Percentiles rank a stretch among this genome's conserved stretches.
Conservation (phyloP, 2,113 vertebrate species). For the Aleadryas rufinucha region DNA sequence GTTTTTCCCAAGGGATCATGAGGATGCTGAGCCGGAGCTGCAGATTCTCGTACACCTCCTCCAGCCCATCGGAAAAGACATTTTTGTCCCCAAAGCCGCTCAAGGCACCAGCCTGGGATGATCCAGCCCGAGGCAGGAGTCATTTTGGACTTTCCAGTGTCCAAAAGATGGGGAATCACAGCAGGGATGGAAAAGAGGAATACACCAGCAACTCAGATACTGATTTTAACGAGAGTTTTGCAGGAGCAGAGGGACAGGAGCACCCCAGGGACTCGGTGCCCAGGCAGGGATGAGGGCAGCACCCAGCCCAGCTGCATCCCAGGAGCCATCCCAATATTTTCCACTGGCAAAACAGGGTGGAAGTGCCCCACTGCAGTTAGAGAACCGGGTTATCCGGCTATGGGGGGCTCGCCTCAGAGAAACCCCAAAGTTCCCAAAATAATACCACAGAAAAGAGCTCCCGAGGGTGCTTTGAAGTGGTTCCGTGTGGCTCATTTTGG, state of each 20-base stretch:
- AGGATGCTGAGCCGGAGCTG: not conserved
- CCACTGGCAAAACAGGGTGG: not conserved
- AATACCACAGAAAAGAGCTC: not conserved
- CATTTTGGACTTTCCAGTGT: not conserved
- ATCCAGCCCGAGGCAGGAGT: not conserved
- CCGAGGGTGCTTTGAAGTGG: not conserved
- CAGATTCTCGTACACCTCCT: rapidly evolving
- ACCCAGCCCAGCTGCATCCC: not conserved
- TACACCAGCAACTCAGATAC: not conserved
- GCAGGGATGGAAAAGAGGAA: not conserved
- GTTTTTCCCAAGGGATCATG: not conserved
- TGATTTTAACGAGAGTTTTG: not conserved
- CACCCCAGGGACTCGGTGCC: not conserved
- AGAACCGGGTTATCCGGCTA: rapidly evolving
- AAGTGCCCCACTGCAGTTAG: not conserved
- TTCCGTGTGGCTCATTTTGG: rapidly evolving
- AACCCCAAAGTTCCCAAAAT: not conserved
- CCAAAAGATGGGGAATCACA: not conserved
- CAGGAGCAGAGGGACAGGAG: not conserved
- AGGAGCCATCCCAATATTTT: not conserved
- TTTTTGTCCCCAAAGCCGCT: not conserved
- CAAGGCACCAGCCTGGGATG: not conserved
- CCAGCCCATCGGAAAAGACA: not conserved
- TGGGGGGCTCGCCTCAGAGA: not conserved
- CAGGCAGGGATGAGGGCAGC: not conserved